phyloP scores from a whole-genome alignment of 1,140 invertebrate genomes.

The Drosophila melanica region DNA sequence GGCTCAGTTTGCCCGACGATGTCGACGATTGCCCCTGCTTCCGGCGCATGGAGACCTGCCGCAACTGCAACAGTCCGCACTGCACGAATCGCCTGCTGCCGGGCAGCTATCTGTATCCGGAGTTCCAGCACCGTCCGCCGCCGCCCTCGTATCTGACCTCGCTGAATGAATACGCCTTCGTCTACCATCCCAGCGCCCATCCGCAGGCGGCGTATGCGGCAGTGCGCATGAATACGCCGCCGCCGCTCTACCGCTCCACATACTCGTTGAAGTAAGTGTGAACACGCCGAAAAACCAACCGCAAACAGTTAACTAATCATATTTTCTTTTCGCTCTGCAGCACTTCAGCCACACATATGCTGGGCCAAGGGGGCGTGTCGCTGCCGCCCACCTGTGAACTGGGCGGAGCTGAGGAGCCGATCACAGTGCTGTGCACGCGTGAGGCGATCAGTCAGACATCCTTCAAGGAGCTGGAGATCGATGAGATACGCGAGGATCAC shows the following conservation, averaged over 20 bases:
- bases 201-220: constrained; percentile 47
- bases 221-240: constrained; percentile 69
- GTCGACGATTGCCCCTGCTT: constrained; percentile 74
- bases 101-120: constrained; percentile 70
- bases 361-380: constrained; percentile 14
- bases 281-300: too few species aligned
- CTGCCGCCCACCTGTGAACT: constrained; percentile 51
- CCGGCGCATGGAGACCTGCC: constrained; percentile 71
- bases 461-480: constrained; percentile 48
- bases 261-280: constrained; percentile 72
- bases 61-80: constrained; percentile 77
- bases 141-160: constrained; percentile 79
- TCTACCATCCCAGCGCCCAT: constrained; percentile 61
- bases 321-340: constrained; percentile 7
- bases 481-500: constrained; percentile 38
- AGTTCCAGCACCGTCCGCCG: constrained; percentile 79
- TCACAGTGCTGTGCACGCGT: constrained; percentile 13
- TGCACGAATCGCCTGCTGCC: constrained; percentile 70
- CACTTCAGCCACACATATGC: constrained; percentile 29
- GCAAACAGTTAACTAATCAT: constrained; percentile 4
- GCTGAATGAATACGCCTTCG: constrained; percentile 71
- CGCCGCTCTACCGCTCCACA: constrained; percentile 77
- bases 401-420: constrained; percentile 31
- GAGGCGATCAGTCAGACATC: constrained; percentile 50
- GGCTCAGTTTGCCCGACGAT: constrained; percentile 73